Base-by-base conservation (phyloP, 2,888 invertebrate species). In the Beris morrisii region DNA sequence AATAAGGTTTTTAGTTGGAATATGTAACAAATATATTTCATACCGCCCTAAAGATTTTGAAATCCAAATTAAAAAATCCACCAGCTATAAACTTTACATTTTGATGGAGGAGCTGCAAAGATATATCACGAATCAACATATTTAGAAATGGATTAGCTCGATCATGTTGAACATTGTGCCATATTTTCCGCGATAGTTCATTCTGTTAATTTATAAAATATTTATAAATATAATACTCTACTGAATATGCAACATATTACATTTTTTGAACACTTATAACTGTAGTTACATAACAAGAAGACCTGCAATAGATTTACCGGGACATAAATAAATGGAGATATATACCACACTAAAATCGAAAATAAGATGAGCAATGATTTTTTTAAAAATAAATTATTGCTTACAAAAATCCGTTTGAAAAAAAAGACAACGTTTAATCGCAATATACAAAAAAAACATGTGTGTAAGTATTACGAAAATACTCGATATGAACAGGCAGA, bases 51-150 rank as follows among this genome's bases (percentile, higher is more conserved):
- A 80, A 66, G 1, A 80, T 66, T 30, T 76, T 73, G 56, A 81
- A 71, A 71, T 81, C 78, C 9, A 80, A 73, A 38, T 69, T 74
- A 28, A 80, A 80, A 69, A 81, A 80, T 7, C 79, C 76, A 70
- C 78, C 80, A 48, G 81, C 80, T 4, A 77, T 76, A 7, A 80
- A 74, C 11, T 73, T 69, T 32, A 79, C 78, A 4, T 74, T 75
- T 67, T 81, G 79, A 71, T 80, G 80, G 3, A 80, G 69, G 3
- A 77, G 74, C 69, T 80, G 80, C 43, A 80, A 57, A 0, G 77
- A 74, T 65, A 80, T 79, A 9, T 79, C 78, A 11, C 71, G 75
- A 9, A 81, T 74, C 64, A 80, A 70, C 65, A 76, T 74, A 55
- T 80, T 80, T 55, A 78, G 78, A 0, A 73, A 72, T 44, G 77